phyloP scores from a whole-genome alignment of 1,140 invertebrate species.

The Brachionus rotundiformis region DNA sequence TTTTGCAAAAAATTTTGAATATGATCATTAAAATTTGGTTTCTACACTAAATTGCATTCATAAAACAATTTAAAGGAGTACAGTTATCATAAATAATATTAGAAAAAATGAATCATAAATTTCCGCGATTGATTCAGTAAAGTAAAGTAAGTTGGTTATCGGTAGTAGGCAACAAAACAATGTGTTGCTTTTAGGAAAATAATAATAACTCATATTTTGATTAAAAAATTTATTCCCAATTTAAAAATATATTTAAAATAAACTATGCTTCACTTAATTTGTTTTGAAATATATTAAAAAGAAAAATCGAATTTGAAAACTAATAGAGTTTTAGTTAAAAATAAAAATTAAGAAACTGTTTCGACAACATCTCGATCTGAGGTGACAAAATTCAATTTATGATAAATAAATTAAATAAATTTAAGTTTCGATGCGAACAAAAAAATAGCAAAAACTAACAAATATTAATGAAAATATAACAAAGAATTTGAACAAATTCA shows the following conservation, averaged over 20 bases:
- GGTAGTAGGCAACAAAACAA: background rate
- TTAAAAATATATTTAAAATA: background rate
- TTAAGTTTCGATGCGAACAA: slow-evolving; percentile 16
- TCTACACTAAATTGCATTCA: no score
- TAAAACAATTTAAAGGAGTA: no score
- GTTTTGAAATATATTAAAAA: background rate
- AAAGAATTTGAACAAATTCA: slow-evolving; percentile 23
- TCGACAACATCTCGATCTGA: background rate
- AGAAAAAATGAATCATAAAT: no score
- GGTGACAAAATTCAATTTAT: background rate
- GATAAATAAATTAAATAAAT: background rate
- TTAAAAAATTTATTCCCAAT: background rate
- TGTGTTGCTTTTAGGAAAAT: background rate
- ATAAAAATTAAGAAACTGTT: background rate
- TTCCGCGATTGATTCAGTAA: no score
- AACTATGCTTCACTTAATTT: background rate
- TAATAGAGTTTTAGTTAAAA: background rate
- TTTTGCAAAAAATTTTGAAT: no score
- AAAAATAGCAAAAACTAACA: slow-evolving; percentile 29
- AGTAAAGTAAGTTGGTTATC: no score
- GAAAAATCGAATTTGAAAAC: background rate
- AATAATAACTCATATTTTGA: background rate
- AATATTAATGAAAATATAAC: background rate
- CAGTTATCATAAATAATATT: no score
- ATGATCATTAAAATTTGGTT: no score